Evolutionary conservation across 2,797 vertebrate species (phyloP).

Genomic region (Telmatherina bonti): DNA sequence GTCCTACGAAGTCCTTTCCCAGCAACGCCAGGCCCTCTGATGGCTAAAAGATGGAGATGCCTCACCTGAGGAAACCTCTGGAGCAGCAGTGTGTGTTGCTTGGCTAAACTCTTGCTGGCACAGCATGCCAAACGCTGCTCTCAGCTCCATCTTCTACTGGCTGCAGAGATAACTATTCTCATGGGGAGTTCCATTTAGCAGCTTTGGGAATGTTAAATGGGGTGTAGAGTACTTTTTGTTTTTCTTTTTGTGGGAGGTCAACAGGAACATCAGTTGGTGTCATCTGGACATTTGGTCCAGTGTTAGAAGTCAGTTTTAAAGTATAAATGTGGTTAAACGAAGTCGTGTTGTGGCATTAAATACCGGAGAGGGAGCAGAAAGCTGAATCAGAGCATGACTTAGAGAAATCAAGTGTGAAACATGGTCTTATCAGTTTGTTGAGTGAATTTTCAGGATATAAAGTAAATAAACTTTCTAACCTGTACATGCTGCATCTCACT

Average conservation of each 20-base stretch:
- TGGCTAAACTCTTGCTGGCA: constrained; percentile 65
- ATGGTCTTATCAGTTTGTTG: too few species aligned
- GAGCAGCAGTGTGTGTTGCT: constrained; percentile 17
- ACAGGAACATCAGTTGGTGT: constrained; percentile 40
- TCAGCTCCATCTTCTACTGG: constrained; percentile 55
- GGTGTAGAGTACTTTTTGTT: constrained; percentile 38
- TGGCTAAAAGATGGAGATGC: constrained; percentile 25
- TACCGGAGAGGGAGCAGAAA: background rate
- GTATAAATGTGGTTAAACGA: too few species aligned
- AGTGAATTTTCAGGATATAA: too few species aligned
- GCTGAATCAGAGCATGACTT: too few species aligned
- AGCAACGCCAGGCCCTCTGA: constrained; percentile 9
- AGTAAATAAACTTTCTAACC: too few species aligned
- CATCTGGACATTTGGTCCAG: constrained; percentile 13
- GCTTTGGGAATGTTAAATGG: constrained; percentile 54
- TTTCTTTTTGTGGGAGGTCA: constrained; percentile 46
- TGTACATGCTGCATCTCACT: too few species aligned
- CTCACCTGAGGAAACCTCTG: constrained; percentile 46
- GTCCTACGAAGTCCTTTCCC: constrained; percentile 35
- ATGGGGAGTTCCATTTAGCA: constrained; percentile 47
- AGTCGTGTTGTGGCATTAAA: background rate
- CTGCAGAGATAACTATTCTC: constrained; percentile 58
- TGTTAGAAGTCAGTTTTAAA: background rate
- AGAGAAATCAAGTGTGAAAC: too few species aligned
- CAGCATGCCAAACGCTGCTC: constrained; percentile 59